These are phyloP conservation scores for Tryphoninae sp. DNA, from an alignment of 2,888 invertebrate genomes.

Conservation along the genomic window DNA sequence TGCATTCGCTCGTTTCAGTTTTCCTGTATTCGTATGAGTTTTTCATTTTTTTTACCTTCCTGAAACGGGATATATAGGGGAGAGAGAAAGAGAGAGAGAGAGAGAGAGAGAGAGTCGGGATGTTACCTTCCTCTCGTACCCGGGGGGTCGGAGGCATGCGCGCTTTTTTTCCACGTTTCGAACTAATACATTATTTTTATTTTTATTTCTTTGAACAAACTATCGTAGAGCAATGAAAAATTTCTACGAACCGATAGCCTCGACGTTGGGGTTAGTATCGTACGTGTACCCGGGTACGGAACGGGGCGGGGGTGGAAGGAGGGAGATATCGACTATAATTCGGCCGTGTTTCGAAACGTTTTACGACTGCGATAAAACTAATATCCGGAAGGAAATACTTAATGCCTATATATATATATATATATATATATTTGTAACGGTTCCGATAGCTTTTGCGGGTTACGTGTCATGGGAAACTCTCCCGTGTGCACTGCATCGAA, in stretches of 20 bases:
- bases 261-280: too few species aligned
- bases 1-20: conserved; percentile 22
- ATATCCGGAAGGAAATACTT: conserved; percentile 55
- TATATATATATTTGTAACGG: conserved; percentile 11
- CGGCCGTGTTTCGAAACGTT: conserved; percentile 40
- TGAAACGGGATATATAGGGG: conserved; percentile 3
- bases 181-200: background rate
- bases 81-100: too few species aligned
- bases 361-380: conserved; percentile 54
- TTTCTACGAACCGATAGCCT: background rate
- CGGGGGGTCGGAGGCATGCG: background rate
- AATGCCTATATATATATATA: conserved; percentile 14
- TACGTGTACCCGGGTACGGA: background rate
- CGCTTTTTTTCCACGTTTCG: background rate
- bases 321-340: conserved; percentile 41
- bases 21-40: background rate
- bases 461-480: conserved; percentile 10
- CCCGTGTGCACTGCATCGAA: background rate
- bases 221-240: background rate
- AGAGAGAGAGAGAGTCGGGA: too few species aligned
- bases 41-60: background rate
- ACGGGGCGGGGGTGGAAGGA: too few species aligned
- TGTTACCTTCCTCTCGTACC: background rate
- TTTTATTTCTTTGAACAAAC: background rate
- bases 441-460: conserved; percentile 46